These are phyloP conservation scores for Odocoileus hemionus DNA, from an alignment of 2,113 vertebrate species.

Conservation along the genomic window DNA sequence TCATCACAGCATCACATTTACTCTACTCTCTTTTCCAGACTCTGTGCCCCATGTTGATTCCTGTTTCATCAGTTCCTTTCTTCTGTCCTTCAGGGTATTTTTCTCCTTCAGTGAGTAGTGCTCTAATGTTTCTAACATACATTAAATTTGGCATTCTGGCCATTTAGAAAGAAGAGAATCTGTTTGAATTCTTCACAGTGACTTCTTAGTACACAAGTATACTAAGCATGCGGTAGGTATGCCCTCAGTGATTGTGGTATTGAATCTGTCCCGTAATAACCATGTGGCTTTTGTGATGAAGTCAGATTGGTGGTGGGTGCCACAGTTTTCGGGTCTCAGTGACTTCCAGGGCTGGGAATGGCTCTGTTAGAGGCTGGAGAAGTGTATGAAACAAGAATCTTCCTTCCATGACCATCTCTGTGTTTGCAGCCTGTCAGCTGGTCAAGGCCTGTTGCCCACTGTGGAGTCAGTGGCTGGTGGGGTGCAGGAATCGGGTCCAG, in stretches of 20 bases:
- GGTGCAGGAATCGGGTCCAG: not conserved
- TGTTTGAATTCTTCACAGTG: not conserved
- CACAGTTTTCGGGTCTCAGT: not conserved
- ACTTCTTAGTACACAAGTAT: not conserved
- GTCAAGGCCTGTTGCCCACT: not conserved
- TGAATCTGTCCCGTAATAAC: not conserved
- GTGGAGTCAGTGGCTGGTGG: too few relatives aligned
- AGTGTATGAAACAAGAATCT: not conserved
- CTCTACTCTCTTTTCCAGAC: not conserved
- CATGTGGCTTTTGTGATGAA: not conserved
- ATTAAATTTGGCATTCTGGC: not conserved
- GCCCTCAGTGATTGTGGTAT: accelerated
- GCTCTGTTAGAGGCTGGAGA: not conserved
- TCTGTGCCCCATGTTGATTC: accelerated
- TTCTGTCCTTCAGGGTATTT: not conserved
- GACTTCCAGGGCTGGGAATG: not conserved
- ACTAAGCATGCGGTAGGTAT: not conserved
- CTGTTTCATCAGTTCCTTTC: not conserved
- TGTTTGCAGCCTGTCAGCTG: not conserved
- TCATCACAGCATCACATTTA: too few relatives aligned
- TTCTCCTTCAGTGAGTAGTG: not conserved
- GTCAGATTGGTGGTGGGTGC: not conserved
- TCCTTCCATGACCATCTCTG: not conserved
- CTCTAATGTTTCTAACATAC: not conserved
- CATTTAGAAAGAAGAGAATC: not conserved